A percentile compares a stretch with the other conserved stretches of the same genome.
phyloP scores from a whole-genome alignment of 2,888 invertebrate genomes.

The Luperina testacea region DNA sequence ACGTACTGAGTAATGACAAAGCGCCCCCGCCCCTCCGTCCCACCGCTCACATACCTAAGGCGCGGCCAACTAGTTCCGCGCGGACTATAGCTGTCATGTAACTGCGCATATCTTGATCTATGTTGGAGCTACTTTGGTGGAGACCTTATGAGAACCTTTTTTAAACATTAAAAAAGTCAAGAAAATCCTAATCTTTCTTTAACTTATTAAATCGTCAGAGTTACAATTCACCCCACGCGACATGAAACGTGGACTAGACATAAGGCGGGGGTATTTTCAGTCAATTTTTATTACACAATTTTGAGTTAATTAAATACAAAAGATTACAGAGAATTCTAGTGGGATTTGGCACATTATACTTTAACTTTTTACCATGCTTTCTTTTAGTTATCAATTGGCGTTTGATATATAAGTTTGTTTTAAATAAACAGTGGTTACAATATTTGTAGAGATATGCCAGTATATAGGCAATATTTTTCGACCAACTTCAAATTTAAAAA shows the following conservation, averaged over 20 bases:
- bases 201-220: not conserved
- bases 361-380: conserved; percentile 29
- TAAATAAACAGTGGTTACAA: not conserved
- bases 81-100: not conserved
- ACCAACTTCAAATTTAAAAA: conserved; percentile 21
- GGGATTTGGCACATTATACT: conserved; percentile 72
- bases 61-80: too few relatives aligned
- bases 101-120: not conserved
- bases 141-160: not conserved
- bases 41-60: too few relatives aligned
- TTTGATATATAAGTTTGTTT: not conserved
- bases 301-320: conserved; percentile 49
- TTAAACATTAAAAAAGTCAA: not conserved
- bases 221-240: conserved; percentile 51
- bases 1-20: too few relatives aligned
- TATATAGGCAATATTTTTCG: conserved; percentile 23
- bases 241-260: conserved; percentile 68
- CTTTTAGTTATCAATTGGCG: conserved; percentile 21
- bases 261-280: conserved; percentile 73
- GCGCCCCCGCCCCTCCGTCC: too few relatives aligned
- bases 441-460: conserved; percentile 20
- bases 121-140: not conserved
- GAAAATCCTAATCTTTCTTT: not conserved
- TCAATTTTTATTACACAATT: conserved; percentile 63
- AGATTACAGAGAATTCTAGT: conserved; percentile 63